These are phyloP conservation scores for Myioborus melanocephalus DNA, from an alignment of 2,797 vertebrate species.

Conservation along the genomic window DNA sequence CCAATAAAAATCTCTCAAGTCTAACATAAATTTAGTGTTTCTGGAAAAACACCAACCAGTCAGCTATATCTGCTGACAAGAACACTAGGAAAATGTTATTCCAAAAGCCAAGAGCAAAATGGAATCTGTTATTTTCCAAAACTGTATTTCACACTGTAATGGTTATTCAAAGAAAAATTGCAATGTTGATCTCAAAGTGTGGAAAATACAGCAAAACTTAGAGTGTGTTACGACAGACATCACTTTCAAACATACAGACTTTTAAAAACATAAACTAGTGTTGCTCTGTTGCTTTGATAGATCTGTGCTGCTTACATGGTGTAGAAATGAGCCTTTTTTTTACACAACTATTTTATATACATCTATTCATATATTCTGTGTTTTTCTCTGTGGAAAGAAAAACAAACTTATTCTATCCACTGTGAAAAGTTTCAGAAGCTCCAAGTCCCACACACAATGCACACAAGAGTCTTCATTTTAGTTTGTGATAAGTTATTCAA, in stretches of 20 bases:
- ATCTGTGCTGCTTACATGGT: background rate
- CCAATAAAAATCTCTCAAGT: background rate
- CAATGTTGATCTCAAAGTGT: background rate
- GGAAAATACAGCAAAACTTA: background rate
- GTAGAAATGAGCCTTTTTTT: background rate
- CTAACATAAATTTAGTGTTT: background rate
- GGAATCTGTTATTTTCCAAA: background rate
- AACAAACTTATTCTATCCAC: background rate
- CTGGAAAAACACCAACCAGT: background rate
- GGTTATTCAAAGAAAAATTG: background rate
- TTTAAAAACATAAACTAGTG: background rate
- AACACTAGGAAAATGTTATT: background rate
- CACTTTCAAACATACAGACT: background rate
- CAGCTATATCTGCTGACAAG: background rate
- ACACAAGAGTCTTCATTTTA: background rate
- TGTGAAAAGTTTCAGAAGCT: background rate
- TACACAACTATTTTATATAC: background rate
- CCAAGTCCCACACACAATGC: background rate
- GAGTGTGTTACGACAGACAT: background rate
- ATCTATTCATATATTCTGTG: background rate
- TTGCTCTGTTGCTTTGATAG: background rate
- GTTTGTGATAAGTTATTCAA: background rate
- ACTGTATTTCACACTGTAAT: background rate
- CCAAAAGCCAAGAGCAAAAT: background rate
- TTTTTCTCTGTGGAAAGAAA: background rate